Percentiles rank a stretch among this genome's conserved stretches.
Conservation (phyloP, 2,113 vertebrate genomes). For the Typhlomys cinereus region DNA sequence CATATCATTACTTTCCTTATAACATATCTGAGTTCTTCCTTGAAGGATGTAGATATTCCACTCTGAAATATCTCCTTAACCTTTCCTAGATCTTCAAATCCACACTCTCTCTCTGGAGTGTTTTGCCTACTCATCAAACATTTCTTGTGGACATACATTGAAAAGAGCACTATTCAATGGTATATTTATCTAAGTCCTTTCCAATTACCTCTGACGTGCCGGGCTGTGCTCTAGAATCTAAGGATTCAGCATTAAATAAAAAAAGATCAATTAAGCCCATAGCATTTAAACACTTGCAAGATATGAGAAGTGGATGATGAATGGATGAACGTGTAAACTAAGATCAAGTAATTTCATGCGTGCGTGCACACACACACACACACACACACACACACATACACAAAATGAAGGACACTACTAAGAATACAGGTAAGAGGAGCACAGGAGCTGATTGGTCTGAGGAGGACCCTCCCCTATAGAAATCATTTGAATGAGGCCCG, state of each 20-base stretch:
- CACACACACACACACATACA: neutral
- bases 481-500: neutral
- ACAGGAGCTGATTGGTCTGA: neutral
- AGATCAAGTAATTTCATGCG: too few species aligned
- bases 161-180: neutral
- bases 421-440: neutral
- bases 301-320: too few species aligned
- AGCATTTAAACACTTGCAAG: too few species aligned
- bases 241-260: neutral
- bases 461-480: neutral
- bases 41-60: neutral
- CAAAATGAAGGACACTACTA: neutral
- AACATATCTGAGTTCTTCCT: neutral
- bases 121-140: slow-evolving; percentile 13
- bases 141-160: neutral
- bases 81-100: neutral
- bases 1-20: neutral
- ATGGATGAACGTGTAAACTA: too few species aligned
- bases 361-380: neutral
- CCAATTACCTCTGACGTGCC: neutral
- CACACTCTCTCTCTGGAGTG: neutral
- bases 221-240: neutral
- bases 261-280: neutral
- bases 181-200: slow-evolving; percentile 25
- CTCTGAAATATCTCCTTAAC: slow-evolving; percentile 32